phyloP scores from a whole-genome alignment of 1,140 invertebrate species.

The Ceratitis capitata region DNA sequence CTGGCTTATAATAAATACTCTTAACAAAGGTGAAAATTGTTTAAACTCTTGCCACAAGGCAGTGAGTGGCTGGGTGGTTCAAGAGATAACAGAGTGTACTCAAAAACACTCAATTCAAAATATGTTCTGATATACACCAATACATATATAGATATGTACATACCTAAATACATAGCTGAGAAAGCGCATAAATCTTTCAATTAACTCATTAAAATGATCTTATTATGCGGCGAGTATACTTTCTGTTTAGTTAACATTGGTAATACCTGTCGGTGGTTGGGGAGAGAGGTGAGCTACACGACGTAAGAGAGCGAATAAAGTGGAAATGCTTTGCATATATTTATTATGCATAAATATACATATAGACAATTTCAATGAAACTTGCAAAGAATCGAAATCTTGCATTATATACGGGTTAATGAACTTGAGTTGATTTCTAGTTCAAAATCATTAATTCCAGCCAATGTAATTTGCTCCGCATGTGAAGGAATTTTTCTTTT shows the following conservation, averaged over 20 bases:
- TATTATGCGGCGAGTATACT: background rate
- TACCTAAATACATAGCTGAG: background rate
- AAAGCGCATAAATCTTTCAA: slow-evolving; percentile 43
- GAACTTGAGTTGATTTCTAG: slow-evolving; percentile 11
- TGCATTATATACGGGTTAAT: slow-evolving; percentile 6
- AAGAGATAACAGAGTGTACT: background rate
- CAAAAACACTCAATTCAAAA: background rate
- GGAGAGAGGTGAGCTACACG: background rate
- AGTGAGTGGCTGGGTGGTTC: background rate
- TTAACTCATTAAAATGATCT: slow-evolving; percentile 35
- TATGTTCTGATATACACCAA: too few relatives aligned
- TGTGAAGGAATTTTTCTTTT: background rate
- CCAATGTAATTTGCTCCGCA: background rate
- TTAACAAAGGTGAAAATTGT: background rate
- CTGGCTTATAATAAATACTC: background rate
- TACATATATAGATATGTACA: background rate
- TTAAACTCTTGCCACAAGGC: background rate
- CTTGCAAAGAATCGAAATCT: background rate
- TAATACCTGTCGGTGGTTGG: background rate
- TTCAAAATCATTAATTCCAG: background rate
- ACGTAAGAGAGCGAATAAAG: background rate
- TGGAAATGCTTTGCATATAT: background rate
- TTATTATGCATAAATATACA: background rate
- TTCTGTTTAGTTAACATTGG: background rate
- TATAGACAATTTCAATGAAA: background rate